These are phyloP conservation scores for Pedicia rivosa DNA, from an alignment of 2,888 invertebrate species.

Conservation along the genomic window DNA sequence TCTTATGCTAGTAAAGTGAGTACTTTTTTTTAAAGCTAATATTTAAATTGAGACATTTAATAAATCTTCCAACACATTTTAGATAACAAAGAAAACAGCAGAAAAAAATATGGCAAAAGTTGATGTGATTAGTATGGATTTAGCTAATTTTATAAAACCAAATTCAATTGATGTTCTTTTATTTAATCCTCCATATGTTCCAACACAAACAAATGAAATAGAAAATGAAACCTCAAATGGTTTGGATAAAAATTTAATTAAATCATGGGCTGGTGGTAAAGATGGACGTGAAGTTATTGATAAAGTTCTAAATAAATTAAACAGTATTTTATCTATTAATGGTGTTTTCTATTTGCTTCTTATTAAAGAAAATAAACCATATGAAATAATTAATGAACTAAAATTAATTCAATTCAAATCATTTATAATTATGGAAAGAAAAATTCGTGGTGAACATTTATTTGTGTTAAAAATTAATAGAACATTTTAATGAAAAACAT, in stretches of 20 bases:
- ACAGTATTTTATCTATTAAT: conserved; percentile 47
- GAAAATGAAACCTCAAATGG: neutral
- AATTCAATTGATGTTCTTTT: conserved; percentile 68
- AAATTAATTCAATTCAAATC: conserved; percentile 38
- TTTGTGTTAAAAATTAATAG: conserved; percentile 53
- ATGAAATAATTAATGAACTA: conserved; percentile 49
- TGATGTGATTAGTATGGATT: conserved; percentile 48
- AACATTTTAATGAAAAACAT: neutral
- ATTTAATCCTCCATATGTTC: conserved; percentile 98
- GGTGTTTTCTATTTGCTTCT: conserved; percentile 81
- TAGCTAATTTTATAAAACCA: conserved; percentile 38
- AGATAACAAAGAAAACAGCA: conserved; percentile 46
- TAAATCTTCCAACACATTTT: neutral
- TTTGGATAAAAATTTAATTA: conserved; percentile 15
- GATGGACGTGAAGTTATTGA: conserved; percentile 64
- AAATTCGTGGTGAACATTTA: conserved; percentile 75
- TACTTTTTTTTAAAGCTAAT: neutral
- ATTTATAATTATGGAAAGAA: conserved; percentile 48
- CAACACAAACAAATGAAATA: conserved; percentile 42
- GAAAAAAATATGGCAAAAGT: conserved; percentile 44
- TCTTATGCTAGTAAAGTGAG: conserved; percentile 53
- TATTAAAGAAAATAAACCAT: conserved; percentile 75
- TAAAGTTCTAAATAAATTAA: conserved; percentile 50
- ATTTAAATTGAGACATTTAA: neutral
- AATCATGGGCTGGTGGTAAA: conserved; percentile 60